phyloP scores from a whole-genome alignment of 2,888 invertebrate genomes.

The Zygaena filipendulae region DNA sequence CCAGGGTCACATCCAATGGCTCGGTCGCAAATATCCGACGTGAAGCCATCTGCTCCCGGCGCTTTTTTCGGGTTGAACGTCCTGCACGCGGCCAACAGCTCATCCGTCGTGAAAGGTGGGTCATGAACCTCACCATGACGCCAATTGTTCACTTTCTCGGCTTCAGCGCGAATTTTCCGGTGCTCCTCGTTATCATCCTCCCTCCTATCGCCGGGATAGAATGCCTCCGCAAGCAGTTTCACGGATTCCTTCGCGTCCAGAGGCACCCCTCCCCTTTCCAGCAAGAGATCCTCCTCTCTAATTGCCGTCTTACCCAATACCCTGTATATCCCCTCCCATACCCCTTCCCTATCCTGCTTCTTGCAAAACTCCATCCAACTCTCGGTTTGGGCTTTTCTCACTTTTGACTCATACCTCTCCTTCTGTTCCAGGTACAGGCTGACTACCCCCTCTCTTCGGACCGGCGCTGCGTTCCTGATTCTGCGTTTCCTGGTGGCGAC shows the following conservation, averaged over 20 bases:
- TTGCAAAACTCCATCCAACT: no score
- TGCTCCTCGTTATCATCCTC: neutral
- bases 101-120: constrained; percentile 1
- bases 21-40: constrained; percentile 7
- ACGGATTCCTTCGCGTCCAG: neutral
- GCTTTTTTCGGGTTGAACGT: constrained; percentile 5
- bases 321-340: no score
- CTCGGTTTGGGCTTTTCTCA: no score
- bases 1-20: neutral
- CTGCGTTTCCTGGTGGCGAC: no score
- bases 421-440: no score
- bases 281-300: no score
- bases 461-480: no score
- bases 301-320: no score
- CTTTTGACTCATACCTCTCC: no score
- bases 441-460: no score
- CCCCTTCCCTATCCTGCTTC: no score
- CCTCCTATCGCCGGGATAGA: no score
- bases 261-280: neutral
- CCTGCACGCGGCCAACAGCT: neutral
- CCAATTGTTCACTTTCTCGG: neutral
- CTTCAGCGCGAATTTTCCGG: neutral
- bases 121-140: neutral
- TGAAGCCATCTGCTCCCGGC: constrained; percentile 7
- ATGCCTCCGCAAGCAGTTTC: neutral